A percentile compares a stretch with the other conserved stretches of the same genome.
Conservation (phyloP, 2,888 invertebrate genomes). For the Tiliacea aurago region DNA sequence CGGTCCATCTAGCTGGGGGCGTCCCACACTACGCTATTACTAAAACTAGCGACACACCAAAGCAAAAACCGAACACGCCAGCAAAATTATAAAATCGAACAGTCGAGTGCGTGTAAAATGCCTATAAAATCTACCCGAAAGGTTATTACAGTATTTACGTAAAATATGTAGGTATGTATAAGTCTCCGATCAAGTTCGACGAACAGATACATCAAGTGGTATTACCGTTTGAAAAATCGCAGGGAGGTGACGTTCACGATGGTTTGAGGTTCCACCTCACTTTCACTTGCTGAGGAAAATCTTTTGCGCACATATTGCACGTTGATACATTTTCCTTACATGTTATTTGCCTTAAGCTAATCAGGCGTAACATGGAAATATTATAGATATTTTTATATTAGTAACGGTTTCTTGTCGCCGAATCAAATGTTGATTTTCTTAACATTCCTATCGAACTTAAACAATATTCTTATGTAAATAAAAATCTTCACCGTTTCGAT, state of each 20-base stretch:
- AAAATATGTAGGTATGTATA: constrained; percentile 57
- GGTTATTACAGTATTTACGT: constrained; percentile 56
- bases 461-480: constrained; percentile 10
- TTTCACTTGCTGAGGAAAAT: constrained; percentile 48
- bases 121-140: constrained; percentile 49
- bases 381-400: constrained; percentile 35
- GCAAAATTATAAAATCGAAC: constrained; percentile 44
- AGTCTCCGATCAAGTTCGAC: constrained; percentile 68
- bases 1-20: too few species aligned
- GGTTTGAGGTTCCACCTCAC: constrained; percentile 53
- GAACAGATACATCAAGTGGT: constrained; percentile 74
- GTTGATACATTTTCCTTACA: constrained; percentile 59
- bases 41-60: constrained; percentile 12
- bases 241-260: constrained; percentile 61
- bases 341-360: constrained; percentile 62
- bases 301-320: constrained; percentile 47
- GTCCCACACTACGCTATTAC: too few species aligned
- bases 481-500: not conserved
- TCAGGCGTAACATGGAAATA: constrained; percentile 50
- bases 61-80: constrained; percentile 20
- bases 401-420: constrained; percentile 24
- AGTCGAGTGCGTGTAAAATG: constrained; percentile 48
- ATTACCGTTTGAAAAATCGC: constrained; percentile 75
- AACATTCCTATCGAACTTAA: not conserved
- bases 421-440: constrained; percentile 23